These are phyloP conservation scores for Emys orbicularis DNA, from an alignment of 2,797 vertebrate species.

Conservation along the genomic window DNA sequence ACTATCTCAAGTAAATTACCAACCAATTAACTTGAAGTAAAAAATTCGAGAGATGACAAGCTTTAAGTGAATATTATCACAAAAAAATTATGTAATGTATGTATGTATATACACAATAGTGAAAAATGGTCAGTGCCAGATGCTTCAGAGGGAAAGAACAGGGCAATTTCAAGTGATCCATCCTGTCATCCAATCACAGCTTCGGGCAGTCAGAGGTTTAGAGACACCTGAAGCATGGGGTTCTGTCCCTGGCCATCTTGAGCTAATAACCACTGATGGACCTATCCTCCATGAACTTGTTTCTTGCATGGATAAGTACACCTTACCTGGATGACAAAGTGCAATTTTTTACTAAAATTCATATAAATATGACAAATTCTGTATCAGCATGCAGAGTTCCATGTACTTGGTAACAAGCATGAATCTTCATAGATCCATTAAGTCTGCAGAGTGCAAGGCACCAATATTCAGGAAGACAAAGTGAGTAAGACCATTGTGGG, in stretches of 20 bases:
- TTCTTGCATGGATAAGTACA: background rate
- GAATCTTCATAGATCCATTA: background rate
- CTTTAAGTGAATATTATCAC: background rate
- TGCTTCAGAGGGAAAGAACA: background rate
- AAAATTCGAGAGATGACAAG: background rate
- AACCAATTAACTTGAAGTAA: slow-evolving; percentile 41
- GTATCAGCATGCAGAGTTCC: background rate
- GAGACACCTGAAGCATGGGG: background rate
- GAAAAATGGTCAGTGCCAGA: background rate
- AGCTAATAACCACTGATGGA: background rate
- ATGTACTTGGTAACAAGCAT: background rate
- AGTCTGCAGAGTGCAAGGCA: slow-evolving; percentile 69
- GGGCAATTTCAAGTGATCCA: background rate
- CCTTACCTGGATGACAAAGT: background rate
- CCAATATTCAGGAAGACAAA: slow-evolving; percentile 38
- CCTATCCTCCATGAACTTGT: background rate
- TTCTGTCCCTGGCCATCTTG: background rate
- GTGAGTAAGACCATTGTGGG: slow-evolving; percentile 49
- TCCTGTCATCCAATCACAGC: background rate
- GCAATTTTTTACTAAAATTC: background rate
- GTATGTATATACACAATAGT: background rate
- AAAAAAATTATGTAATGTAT: background rate
- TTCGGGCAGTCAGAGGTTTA: background rate
- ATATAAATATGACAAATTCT: no score
- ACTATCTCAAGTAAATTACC: slow-evolving; percentile 56